Conservation (phyloP, 2,113 vertebrate species). For the Balaeniceps rex region DNA sequence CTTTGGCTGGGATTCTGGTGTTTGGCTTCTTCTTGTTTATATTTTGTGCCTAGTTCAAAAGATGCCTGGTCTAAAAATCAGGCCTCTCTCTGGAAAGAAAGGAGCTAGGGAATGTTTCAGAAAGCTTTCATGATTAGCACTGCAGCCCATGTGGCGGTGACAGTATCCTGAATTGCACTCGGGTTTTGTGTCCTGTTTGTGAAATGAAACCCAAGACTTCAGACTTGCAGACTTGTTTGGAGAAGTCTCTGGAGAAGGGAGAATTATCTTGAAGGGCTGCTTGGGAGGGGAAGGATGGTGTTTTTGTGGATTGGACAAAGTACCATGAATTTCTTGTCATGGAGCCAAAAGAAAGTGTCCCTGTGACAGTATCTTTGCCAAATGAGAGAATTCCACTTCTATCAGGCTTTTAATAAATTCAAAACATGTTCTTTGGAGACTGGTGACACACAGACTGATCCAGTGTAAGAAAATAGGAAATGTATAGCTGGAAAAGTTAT, state of each 20-base stretch:
- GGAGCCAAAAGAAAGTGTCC: constrained; percentile 31
- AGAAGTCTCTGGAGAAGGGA: constrained; percentile 53
- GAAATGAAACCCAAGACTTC: constrained; percentile 78
- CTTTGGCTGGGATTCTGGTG: constrained; percentile 85
- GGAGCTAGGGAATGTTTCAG: constrained; percentile 86
- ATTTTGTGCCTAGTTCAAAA: constrained; percentile 89
- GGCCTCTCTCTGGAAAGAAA: constrained; percentile 86
- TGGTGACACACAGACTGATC: not conserved
- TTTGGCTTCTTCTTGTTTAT: constrained; percentile 85
- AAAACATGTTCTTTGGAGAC: constrained; percentile 33
- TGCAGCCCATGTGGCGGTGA: constrained; percentile 78
- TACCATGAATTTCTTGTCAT: not conserved
- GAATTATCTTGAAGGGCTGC: constrained; percentile 29
- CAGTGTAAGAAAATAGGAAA: constrained; percentile 15
- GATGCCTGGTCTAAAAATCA: constrained; percentile 83
- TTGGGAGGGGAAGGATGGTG: constrained; percentile 11
- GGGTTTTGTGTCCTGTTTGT: constrained; percentile 85
- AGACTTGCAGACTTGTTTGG: constrained; percentile 42
- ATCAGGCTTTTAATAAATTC: constrained; percentile 32
- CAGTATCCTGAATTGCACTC: constrained; percentile 81
- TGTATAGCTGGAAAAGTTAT: not conserved
- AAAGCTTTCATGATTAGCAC: constrained; percentile 87
- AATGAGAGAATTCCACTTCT: constrained; percentile 11
- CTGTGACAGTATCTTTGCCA: not conserved
- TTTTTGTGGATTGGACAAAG: constrained; percentile 36